These are phyloP conservation scores for Menidia beryllina DNA, from an alignment of 2,113 vertebrate genomes.

Conservation along the genomic window DNA sequence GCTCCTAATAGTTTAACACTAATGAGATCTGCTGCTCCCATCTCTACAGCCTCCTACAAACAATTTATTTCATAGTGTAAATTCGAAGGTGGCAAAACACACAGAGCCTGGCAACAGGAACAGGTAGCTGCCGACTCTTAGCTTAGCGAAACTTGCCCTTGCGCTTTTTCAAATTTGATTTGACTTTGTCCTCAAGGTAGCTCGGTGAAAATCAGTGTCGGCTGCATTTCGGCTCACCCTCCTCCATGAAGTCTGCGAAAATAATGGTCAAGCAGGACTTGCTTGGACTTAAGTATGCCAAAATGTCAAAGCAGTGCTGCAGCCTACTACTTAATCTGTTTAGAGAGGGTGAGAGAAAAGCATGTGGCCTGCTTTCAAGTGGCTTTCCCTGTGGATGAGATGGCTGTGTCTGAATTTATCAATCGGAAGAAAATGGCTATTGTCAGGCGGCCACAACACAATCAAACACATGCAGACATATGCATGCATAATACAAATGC, in stretches of 20 bases:
- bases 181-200: slow-evolving; percentile 46
- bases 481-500: slow-evolving; percentile 42
- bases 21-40: slow-evolving; percentile 71
- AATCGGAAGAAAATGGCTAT: slow-evolving; percentile 60
- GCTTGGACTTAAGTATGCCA: slow-evolving; percentile 57
- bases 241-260: slow-evolving; percentile 67
- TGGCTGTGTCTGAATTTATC: slow-evolving; percentile 46
- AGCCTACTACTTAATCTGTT: slow-evolving; percentile 64
- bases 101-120: slow-evolving; percentile 33
- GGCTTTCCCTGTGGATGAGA: slow-evolving; percentile 46
- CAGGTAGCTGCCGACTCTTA: slow-evolving; percentile 21
- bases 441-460: slow-evolving; percentile 51
- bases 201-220: slow-evolving; percentile 30
- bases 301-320: slow-evolving; percentile 60
- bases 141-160: slow-evolving; percentile 19
- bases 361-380: slow-evolving; percentile 56
- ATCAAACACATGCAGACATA: slow-evolving; percentile 49
- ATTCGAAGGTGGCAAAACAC: slow-evolving; percentile 61
- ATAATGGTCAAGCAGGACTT: slow-evolving; percentile 70
- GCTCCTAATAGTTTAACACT: slow-evolving; percentile 73
- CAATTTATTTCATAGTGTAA: slow-evolving; percentile 69
- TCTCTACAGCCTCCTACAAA: slow-evolving; percentile 59
- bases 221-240: slow-evolving; percentile 43
- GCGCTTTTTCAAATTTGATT: slow-evolving; percentile 64
- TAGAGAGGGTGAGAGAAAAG: slow-evolving; percentile 44